Percentiles rank a stretch among this genome's conserved stretches.
Conservation (phyloP, 2,888 invertebrate species). For the Embidobia sp. region DNA sequence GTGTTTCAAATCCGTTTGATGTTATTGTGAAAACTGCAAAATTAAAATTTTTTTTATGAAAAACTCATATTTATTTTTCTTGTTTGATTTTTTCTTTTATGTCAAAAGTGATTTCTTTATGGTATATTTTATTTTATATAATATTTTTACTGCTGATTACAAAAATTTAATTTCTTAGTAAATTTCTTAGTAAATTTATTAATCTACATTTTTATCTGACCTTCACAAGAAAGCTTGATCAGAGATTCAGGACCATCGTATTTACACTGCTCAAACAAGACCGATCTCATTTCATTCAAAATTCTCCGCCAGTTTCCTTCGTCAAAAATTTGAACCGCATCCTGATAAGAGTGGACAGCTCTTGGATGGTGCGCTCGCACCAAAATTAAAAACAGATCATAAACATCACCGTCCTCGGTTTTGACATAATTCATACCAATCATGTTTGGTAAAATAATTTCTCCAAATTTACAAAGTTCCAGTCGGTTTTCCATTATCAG, state of each 20-base stretch:
- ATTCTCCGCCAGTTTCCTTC: constrained; percentile 81
- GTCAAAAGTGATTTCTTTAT: too few species aligned
- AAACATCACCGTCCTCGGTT: constrained; percentile 76
- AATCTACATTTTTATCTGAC: too few species aligned
- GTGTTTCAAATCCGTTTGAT: constrained; percentile 33
- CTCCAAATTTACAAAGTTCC: constrained; percentile 83
- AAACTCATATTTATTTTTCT: neutral
- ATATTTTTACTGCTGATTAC: too few species aligned
- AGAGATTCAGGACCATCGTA: constrained; percentile 67
- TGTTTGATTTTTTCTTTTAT: neutral
- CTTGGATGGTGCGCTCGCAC: constrained; percentile 83
- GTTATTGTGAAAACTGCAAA: constrained; percentile 51
- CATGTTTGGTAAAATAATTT: constrained; percentile 72
- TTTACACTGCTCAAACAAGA: constrained; percentile 77
- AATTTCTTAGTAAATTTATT: neutral
- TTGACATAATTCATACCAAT: constrained; percentile 81
- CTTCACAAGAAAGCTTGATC: constrained; percentile 74
- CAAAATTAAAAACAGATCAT: constrained; percentile 83
- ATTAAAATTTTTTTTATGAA: neutral
- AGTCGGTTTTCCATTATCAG: constrained; percentile 83
- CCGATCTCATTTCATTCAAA: constrained; percentile 78
- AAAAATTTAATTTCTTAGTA: too few species aligned
- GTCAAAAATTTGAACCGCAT: constrained; percentile 79
- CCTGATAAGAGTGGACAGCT: constrained; percentile 78
- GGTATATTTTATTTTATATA: too few species aligned